Evolutionary conservation across 2,797 vertebrate genomes (phyloP).

Genomic region (Ceyx erithaca): DNA sequence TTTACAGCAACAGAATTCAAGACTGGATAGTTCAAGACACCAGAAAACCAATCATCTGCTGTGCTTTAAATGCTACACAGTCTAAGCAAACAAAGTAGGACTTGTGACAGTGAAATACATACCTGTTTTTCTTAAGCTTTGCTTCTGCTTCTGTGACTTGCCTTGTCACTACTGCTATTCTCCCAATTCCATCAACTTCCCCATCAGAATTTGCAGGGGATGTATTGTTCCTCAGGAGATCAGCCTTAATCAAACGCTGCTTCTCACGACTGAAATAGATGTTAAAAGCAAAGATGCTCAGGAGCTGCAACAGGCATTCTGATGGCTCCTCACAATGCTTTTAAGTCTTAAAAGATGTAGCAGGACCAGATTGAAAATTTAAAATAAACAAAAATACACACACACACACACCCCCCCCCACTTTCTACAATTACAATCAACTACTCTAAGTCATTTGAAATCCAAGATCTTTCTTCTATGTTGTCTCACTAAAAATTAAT

Average conservation of each 20-base stretch:
- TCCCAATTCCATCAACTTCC: constrained; percentile 74
- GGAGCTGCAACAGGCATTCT: neutral
- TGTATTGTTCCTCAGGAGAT: constrained; percentile 65
- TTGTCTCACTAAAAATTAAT: neutral
- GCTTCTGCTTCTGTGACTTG: constrained; percentile 86
- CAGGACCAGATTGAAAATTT: neutral
- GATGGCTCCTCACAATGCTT: neutral
- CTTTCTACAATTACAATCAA: neutral
- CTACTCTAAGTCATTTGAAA: neutral
- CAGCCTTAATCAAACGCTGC: constrained; percentile 85
- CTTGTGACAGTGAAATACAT: neutral
- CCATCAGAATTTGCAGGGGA: constrained; percentile 80
- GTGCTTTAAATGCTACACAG: neutral
- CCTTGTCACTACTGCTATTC: constrained; percentile 80
- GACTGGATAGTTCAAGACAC: neutral
- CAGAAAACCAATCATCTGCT: fast-evolving
- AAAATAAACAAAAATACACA: neutral
- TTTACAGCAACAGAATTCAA: neutral
- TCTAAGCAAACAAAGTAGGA: neutral
- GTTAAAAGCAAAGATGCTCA: constrained; percentile 12
- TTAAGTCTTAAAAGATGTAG: neutral
- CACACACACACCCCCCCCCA: too few relatives aligned
- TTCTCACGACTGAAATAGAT: constrained; percentile 86
- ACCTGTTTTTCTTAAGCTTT: constrained; percentile 90
- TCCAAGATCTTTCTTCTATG: neutral